Conservation (phyloP, 37 sponge, comb jelly and placozoan genomes). For the Ephydatia muelleri region DNA sequence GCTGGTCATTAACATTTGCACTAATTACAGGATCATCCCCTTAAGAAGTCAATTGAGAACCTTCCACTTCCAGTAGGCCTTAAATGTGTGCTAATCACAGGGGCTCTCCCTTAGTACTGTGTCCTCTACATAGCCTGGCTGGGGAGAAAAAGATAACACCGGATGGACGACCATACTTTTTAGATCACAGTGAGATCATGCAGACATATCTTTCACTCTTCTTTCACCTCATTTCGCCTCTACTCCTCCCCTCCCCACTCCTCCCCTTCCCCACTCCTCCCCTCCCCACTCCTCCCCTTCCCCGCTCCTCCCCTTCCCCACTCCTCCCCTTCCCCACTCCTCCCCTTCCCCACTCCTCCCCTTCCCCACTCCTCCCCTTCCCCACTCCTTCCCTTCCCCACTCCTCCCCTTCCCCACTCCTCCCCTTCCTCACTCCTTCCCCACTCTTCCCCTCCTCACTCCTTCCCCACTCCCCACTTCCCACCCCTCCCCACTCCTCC, state of each 20-base stretch:
- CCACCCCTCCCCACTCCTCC: too few species aligned
- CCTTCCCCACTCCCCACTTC: too few species aligned
- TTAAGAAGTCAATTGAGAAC: background rate
- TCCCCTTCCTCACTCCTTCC: too few species aligned
- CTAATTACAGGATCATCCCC: background rate
- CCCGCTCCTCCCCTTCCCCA: background rate
- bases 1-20: background rate
- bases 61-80: constrained; percentile 15
- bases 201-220: background rate
- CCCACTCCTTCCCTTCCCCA: too few species aligned
- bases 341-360: background rate
- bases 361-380: background rate
- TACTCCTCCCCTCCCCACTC: background rate
- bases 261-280: background rate
- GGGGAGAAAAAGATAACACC: constrained; percentile 85
- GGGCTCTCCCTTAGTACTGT: background rate
- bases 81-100: background rate
- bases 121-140: constrained; percentile 66
- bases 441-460: too few species aligned
- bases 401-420: too few species aligned
- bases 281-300: background rate
- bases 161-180: constrained; percentile 83
- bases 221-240: too few species aligned
- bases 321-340: background rate
- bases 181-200: constrained; percentile 84